Evolutionary conservation across 2,888 invertebrate species (phyloP).

Genomic region (Netelia melanura): DNA sequence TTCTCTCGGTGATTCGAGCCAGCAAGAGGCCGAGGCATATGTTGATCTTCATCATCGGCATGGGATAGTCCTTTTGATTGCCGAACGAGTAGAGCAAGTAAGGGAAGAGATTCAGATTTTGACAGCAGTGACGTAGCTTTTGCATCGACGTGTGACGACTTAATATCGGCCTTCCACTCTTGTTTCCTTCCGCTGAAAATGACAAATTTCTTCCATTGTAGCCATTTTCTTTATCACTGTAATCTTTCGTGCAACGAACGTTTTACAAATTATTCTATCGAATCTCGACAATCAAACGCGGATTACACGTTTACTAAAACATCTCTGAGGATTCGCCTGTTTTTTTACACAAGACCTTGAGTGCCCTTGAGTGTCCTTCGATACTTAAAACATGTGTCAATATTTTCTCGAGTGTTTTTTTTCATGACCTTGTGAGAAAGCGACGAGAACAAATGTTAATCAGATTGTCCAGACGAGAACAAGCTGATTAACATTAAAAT

Average conservation of each 20-base stretch:
- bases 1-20: constrained; percentile 72
- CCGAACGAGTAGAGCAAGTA: constrained; percentile 82
- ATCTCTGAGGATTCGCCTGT: not conserved
- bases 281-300: no score
- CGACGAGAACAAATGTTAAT: not conserved
- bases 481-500: no score
- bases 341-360: not conserved
- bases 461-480: no score
- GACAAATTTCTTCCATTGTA: not conserved
- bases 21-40: constrained; percentile 75
- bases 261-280: no score
- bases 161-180: constrained; percentile 79
- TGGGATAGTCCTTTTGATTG: constrained; percentile 80
- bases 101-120: constrained; percentile 82
- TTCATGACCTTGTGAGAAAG: not conserved
- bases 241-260: no score
- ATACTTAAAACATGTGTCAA: not conserved
- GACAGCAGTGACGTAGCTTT: constrained; percentile 83
- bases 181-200: constrained; percentile 78
- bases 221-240: not conserved
- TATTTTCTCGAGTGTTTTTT: not conserved
- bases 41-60: constrained; percentile 78
- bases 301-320: not conserved
- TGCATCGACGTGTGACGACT: constrained; percentile 81
- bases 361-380: not conserved